Conservation (phyloP, 2,888 invertebrate genomes). For the Trichogramma dendrolimi region DNA sequence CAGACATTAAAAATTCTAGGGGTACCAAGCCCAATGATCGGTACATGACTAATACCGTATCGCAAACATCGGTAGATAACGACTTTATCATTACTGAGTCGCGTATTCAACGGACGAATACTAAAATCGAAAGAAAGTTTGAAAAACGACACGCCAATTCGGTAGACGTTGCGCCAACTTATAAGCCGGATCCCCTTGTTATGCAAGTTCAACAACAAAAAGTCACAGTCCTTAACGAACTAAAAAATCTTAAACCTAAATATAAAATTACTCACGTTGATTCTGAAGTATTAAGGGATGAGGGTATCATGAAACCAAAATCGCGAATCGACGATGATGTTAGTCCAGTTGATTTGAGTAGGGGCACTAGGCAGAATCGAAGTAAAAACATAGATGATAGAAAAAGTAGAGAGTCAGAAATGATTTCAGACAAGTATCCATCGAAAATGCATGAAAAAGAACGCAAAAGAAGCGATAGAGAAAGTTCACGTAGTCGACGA, state of each 20-base stretch:
- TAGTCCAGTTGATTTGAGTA: constrained; percentile 41
- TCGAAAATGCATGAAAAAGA: constrained; percentile 42
- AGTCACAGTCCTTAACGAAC: constrained; percentile 46
- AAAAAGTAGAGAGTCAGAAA: constrained; percentile 37
- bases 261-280: constrained; percentile 50
- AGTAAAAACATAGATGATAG: constrained; percentile 46
- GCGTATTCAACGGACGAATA: constrained; percentile 44
- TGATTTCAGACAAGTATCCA: constrained; percentile 35
- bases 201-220: constrained; percentile 46
- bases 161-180: constrained; percentile 34
- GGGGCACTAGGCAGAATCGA: constrained; percentile 35
- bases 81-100: constrained; percentile 44
- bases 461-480: constrained; percentile 40
- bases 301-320: constrained; percentile 50
- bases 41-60: constrained; percentile 34
- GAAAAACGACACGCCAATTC: constrained; percentile 42
- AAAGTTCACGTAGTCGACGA: constrained; percentile 40
- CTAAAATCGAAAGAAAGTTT: constrained; percentile 45
- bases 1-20: constrained; percentile 41
- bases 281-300: constrained; percentile 47
- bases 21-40: constrained; percentile 42
- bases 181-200: constrained; percentile 43
- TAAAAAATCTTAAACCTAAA: constrained; percentile 46
- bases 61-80: constrained; percentile 14
- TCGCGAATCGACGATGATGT: constrained; percentile 48